These are phyloP conservation scores for Philereme transversata DNA, from an alignment of 2,888 invertebrate species.

Conservation along the genomic window DNA sequence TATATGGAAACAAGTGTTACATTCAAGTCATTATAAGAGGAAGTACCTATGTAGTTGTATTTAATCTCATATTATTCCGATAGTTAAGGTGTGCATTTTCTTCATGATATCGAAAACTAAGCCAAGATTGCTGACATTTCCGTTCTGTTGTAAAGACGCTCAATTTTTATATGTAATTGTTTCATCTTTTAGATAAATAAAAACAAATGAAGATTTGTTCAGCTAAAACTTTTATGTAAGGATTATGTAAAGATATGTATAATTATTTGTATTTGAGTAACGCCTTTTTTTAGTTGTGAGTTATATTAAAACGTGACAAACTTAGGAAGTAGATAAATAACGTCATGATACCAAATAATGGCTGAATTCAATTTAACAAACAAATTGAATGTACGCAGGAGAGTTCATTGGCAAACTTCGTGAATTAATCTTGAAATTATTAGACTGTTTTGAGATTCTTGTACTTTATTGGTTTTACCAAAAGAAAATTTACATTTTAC, in stretches of 20 bases:
- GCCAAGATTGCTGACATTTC: slow-evolving; percentile 26
- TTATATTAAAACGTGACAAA: slow-evolving; percentile 16
- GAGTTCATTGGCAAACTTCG: slow-evolving; percentile 29
- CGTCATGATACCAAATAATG: slow-evolving; percentile 63
- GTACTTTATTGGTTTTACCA: slow-evolving; percentile 72
- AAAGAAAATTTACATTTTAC: slow-evolving; percentile 79
- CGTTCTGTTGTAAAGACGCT: slow-evolving; percentile 24
- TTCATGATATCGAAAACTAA: slow-evolving; percentile 15
- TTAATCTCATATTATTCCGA: slow-evolving; percentile 23
- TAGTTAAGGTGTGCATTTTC: slow-evolving; percentile 29
- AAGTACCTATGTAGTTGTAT: slow-evolving; percentile 27
- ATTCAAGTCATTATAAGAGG: slow-evolving; percentile 34
- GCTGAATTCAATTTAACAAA: slow-evolving; percentile 52
- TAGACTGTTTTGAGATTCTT: slow-evolving; percentile 74
- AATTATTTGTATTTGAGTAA: slow-evolving; percentile 14
- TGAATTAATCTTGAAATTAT: slow-evolving; percentile 51
- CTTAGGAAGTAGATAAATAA: slow-evolving; percentile 37
- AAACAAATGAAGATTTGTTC: neutral
- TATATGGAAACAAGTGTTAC: slow-evolving; percentile 34
- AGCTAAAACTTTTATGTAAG: neutral
- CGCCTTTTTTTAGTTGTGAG: slow-evolving; percentile 15
- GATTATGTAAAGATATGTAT: slow-evolving; percentile 15
- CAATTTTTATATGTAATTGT: slow-evolving; percentile 8
- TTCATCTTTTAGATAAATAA: neutral
- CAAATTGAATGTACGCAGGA: slow-evolving; percentile 24